Evolutionary conservation across 2,113 vertebrate species (phyloP), one percentile per base, ranked within the genome.

Genomic region (Charadrius vociferus): DNA sequence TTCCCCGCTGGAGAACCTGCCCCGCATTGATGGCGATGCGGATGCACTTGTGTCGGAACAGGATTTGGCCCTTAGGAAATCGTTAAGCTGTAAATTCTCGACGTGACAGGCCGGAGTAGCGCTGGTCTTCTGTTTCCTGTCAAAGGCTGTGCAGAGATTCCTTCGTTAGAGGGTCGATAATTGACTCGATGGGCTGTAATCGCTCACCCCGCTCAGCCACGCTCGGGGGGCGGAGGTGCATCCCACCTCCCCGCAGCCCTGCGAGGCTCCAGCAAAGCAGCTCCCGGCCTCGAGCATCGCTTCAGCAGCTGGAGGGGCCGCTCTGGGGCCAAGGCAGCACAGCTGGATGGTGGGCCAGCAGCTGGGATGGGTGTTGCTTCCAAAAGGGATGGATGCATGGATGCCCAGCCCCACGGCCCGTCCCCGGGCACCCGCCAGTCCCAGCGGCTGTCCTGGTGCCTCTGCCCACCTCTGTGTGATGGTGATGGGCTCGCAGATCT

Each of bases 361-460:
- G 58, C 68, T 66, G 63, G 61, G 55, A 2, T 0, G 12, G 39
- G 59, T 9, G 6, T 5, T 0, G 0, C 5, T 37, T 22, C 80
- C 70, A 29, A 17, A 62, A 32, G 45, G 0, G 10, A 2, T 7
- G 77, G 78, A 10, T 11, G 90, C 45, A 36, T 11, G 90, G 50
- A 36, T 3, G 10, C 49, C 74, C 43, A 12, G 30, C 26, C 7
- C 74, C 71, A 0, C 0, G n/a, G 53, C 2, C 50, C 52, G 10
- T 6, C 3, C 1, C 37, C 9, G 52, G 34, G 56, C 61, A 50
- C 22, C 29, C 7, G 3, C 41, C 39, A 14, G 22, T 41, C 45
- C 37, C 3, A 2, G 24, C 0, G 1, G 32, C 70, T 59, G 22
- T 91, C 36, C 68, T 7, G 12, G 3, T 7, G 19, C 36, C 26